phyloP scores from a whole-genome alignment of 2,113 vertebrate genomes.

The Lepus europaeus region DNA sequence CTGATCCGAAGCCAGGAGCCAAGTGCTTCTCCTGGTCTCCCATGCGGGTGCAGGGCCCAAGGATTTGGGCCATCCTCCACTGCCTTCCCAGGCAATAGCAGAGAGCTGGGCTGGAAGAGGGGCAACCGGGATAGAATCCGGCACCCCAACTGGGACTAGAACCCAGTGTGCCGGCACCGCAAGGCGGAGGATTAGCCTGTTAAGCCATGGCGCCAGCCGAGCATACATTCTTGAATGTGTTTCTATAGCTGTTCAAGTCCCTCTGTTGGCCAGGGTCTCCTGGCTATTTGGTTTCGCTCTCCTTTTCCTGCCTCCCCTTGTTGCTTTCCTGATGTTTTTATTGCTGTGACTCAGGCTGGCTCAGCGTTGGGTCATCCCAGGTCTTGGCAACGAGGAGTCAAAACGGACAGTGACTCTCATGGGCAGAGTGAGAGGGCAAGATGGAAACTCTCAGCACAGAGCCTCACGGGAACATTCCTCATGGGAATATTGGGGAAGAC shows the following conservation, averaged over 20 bases:
- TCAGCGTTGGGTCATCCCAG: background rate
- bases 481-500: background rate
- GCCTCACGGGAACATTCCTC: background rate
- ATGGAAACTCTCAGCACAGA: background rate
- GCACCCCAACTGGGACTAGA: no score
- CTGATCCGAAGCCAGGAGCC: no score
- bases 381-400: background rate
- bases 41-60: no score
- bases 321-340: background rate
- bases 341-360: background rate
- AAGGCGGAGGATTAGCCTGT: no score
- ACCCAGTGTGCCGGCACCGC: no score
- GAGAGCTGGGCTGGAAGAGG: no score
- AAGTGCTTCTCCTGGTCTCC: no score
- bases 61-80: no score
- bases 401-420: background rate
- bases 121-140: no score
- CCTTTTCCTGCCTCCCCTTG: background rate
- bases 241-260: background rate
- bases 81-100: no score
- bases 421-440: background rate
- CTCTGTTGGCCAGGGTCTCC: background rate
- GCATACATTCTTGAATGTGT: background rate
- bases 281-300: constrained; percentile 14
- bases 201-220: no score